Conservation (phyloP, 2,888 invertebrate genomes). For the Polyommatus iphigenia region DNA sequence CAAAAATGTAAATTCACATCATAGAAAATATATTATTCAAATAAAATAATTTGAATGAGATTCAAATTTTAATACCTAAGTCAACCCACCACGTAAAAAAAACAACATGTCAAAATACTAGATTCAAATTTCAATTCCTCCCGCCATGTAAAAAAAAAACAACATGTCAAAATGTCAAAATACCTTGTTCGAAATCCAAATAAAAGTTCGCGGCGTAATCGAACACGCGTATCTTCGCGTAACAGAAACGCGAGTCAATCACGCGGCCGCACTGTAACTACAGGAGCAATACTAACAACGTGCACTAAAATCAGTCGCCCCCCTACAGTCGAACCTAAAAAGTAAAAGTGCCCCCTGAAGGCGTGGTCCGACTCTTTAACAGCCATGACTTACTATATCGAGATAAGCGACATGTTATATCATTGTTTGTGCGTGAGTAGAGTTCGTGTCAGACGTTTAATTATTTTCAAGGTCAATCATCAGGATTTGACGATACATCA, state of each 20-base stretch:
- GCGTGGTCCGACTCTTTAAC: constrained; percentile 51
- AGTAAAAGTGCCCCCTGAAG: constrained; percentile 77
- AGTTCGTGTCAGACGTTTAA: constrained; percentile 19
- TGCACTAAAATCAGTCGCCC: constrained; percentile 44
- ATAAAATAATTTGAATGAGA: neutral
- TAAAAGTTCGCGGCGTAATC: constrained; percentile 43
- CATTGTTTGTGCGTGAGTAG: constrained; percentile 53
- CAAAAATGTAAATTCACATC: neutral
- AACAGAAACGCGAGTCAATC: constrained; percentile 33
- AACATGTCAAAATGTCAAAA: neutral
- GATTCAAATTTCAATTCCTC: neutral
- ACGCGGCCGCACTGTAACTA: constrained; percentile 52
- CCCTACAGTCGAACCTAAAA: constrained; percentile 50
- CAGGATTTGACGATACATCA: constrained; percentile 13
- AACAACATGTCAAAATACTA: neutral
- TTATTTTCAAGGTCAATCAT: constrained; percentile 33
- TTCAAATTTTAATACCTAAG: neutral
- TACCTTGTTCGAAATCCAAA: constrained; percentile 22
- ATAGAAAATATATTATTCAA: neutral
- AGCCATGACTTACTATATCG: constrained; percentile 57
- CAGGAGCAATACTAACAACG: constrained; percentile 41
- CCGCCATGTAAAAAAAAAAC: neutral
- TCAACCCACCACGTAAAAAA: neutral
- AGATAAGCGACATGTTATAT: constrained; percentile 46
- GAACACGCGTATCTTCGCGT: constrained; percentile 46